Evolutionary conservation across 2,113 vertebrate genomes (phyloP).

Genomic region (Anas platyrhynchos): DNA sequence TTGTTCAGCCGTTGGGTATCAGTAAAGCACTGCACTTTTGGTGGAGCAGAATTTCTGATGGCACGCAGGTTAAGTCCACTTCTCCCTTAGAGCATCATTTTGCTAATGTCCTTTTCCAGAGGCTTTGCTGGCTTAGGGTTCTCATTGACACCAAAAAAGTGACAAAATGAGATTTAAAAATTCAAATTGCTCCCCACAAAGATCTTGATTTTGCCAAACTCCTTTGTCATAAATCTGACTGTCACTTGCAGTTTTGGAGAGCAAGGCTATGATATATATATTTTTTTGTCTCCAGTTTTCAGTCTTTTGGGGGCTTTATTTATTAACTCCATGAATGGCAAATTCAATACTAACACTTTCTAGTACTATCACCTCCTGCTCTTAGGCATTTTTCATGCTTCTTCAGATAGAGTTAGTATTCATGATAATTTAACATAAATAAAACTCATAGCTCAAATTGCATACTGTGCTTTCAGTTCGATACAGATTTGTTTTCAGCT

Average conservation of each 20-base stretch:
- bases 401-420: neutral
- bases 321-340: neutral
- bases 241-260: neutral
- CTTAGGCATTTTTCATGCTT: neutral
- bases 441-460: neutral
- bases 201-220: neutral
- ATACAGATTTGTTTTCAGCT: neutral
- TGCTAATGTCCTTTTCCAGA: neutral
- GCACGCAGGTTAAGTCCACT: neutral
- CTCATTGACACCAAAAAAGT: neutral
- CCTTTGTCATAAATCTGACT: neutral
- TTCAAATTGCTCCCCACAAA: neutral
- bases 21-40: neutral
- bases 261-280: neutral
- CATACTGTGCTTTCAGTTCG: neutral
- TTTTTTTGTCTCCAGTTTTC: neutral
- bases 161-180: slow-evolving; percentile 5
- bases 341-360: neutral
- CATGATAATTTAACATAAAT: neutral
- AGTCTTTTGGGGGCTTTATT: neutral
- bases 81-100: neutral
- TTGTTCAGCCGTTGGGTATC: neutral
- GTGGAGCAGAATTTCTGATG: neutral
- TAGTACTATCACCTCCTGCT: neutral
- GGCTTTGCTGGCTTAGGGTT: neutral